Base-by-base conservation (phyloP, 2,113 vertebrate genomes). In the Equus quagga region DNA sequence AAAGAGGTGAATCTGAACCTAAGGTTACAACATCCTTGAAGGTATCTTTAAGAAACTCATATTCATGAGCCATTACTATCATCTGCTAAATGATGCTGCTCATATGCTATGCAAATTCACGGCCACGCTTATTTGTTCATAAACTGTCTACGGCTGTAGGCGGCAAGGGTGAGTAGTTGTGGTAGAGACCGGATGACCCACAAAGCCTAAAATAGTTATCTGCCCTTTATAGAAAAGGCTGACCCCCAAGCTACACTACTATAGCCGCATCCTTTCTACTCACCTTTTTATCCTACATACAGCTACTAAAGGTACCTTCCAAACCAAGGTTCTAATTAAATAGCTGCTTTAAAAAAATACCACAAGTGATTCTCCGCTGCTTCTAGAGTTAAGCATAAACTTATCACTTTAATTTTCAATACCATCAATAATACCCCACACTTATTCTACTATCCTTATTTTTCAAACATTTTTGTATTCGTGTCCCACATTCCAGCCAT, bases 341-440 rank as follows among this genome's bases (percentile, higher is more conserved):
- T 41, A 36, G 13, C 24, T 72, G 19, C 31, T 81, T 89, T 89
- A 36, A 91, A 80, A 67, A 83, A 87, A 81, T 33, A 46, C 51
- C 46, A 81, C 26, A 60, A 60, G 12, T 83, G 81, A 80, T 18
- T 60, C 41, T 88, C 33, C 70, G 79, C 0, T 96, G 62, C 33
- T 91, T 88, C 44, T 56, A 88, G 46, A 44, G 54, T 79, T 76
- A 95, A 89, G 17, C 51, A 91, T 28, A 89, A 80, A 69, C 7
- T 36, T 44, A 91, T 4, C 82, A 88, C 24, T 56, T 84, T 75
- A 70, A 87, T 85, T 95, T 96, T 93, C 41, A 96, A 41, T 65
- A 60, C 18, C 26, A 69, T 62, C 58, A 49, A 56, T 21, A 92
- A 73, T 17, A 89, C 23, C 23, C 69, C 23, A 81, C 89, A 23